Base-by-base conservation (phyloP, 2,888 invertebrate species). In the Abscondita cerata region DNA sequence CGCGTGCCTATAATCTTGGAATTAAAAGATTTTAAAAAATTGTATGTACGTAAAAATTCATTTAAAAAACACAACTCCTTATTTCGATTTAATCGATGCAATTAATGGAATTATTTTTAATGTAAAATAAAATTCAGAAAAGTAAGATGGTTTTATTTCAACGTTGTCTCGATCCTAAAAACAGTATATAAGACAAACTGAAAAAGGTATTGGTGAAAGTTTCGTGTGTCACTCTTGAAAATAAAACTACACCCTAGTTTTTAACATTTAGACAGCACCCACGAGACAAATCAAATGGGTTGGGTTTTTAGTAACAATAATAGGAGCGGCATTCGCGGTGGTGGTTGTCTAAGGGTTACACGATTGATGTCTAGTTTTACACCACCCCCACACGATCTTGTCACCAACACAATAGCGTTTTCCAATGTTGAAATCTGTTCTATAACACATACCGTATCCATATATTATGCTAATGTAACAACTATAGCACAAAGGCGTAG, bases 221-320 rank as follows among this genome's bases (percentile, higher is more conserved):
- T 25, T 25, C 25, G 25, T 25, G 25, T 25, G 25, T 25, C 25
- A 6, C 6, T 4, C 25, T n/a, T n/a, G n/a, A n/a, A n/a, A n/a
- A 25, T 4, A 4, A 25, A 25, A 25, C 2, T 6, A 4, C 25
- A 25, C 25, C 25, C 6, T 4, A 6, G 2, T 15, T 16, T 38
- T 33, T 9, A 50, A 34, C 46, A 52, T 59, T 66, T 64, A 62
- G 68, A 63, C 65, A 66, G 64, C 68, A 68, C 68, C 68, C 65
- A 68, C 68, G 20, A 20, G 13, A 46, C 19, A 50, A 48, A 52
- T 55, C 54, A 41, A 52, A 38, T 53, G 59, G 64, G 68, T 63
- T 64, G 64, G 66, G 68, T 59, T 62, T 52, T 56, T 40, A 53
- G 48, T 59, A 68, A 68, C 68, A 68, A 68, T 68, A 65, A 66